Base-by-base conservation (phyloP, 2,888 invertebrate species). In the Tetragonula carbonaria region DNA sequence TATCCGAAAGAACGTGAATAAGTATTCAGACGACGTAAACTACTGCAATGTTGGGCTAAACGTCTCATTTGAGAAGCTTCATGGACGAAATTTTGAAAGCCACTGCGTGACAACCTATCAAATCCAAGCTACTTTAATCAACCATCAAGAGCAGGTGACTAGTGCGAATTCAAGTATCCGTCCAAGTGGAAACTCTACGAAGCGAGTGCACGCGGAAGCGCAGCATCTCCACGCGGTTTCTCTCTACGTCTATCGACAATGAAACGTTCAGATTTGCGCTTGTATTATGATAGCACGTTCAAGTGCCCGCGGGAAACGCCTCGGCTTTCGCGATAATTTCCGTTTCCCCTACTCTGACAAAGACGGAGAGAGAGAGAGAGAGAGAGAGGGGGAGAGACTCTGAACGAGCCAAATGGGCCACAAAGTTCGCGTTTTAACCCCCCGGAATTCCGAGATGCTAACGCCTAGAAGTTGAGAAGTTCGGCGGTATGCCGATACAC, bases 321-420 rank as follows among this genome's bases (percentile, higher is more conserved):
- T 67, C 66, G 62, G 75, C 77, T 65, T 68, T 78, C 55, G 66
- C 28, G 77, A 86, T 82, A 80, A 88, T 84, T 84, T 84, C 83
- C 83, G 71, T 28, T 79, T 82, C 70, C 57, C 74, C 33, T 65
- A 50, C 6, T 4, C 28, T 50, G 6, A 82, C 74, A 71, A 77
- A 67, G 59, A 45, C 8, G 8, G 67, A 38, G 74, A 8, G 0
- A 38, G 38, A 8, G 5, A 38, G 38, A 38, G 0, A 38, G 38
- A 38, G 38, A 33, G 33, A 33, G 33, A 33, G 45, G 11, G 79
- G 65, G 59, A 33, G 33, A 33, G 62, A 38, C 73, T 71, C 71
- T 45, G 84, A 87, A 80, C 80, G 82, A 57, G 78, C 78, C 77
- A 81, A 84, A 87, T 79, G 86, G 65, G 70, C 77, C 78, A 76